These are phyloP conservation scores for Poeciliopsis retropinna DNA, from an alignment of 2,113 vertebrate species.

Conservation along the genomic window DNA sequence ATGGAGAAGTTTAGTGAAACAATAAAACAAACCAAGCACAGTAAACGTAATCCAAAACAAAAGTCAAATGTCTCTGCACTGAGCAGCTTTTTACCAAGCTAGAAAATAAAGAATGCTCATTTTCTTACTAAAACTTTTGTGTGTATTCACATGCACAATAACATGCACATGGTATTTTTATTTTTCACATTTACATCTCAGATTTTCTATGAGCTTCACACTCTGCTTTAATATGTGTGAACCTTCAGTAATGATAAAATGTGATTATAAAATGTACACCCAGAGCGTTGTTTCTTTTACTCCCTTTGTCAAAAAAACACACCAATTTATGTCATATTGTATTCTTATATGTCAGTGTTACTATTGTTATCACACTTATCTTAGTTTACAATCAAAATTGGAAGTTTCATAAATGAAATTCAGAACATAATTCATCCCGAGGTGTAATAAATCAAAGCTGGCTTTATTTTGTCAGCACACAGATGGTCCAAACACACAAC, in stretches of 20 bases:
- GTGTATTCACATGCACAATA: too few relatives aligned
- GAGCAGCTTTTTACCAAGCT: too few relatives aligned
- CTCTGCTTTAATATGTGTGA: too few relatives aligned
- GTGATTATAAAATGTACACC: not conserved
- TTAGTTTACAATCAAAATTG: conserved; percentile 25
- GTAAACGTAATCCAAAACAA: too few relatives aligned
- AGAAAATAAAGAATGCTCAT: too few relatives aligned
- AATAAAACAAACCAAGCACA: too few relatives aligned
- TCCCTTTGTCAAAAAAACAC: not conserved
- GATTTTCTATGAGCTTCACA: too few relatives aligned
- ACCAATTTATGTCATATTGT: not conserved
- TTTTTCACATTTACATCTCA: too few relatives aligned
- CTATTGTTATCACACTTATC: conserved; percentile 8
- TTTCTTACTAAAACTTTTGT: too few relatives aligned
- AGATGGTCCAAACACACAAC: conserved; percentile 75
- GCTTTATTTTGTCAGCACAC: conserved; percentile 77
- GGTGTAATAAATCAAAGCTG: conserved; percentile 80
- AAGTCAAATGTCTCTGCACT: too few relatives aligned
- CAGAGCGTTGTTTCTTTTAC: not conserved
- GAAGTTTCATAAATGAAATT: conserved; percentile 56
- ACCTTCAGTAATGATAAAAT: not conserved
- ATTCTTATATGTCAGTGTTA: not conserved
- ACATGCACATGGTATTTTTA: too few relatives aligned
- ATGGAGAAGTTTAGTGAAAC: too few relatives aligned
- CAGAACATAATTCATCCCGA: conserved; percentile 71